Evolutionary conservation across 2,113 vertebrate species (phyloP).

Genomic region (Leptocoma aspasia): DNA sequence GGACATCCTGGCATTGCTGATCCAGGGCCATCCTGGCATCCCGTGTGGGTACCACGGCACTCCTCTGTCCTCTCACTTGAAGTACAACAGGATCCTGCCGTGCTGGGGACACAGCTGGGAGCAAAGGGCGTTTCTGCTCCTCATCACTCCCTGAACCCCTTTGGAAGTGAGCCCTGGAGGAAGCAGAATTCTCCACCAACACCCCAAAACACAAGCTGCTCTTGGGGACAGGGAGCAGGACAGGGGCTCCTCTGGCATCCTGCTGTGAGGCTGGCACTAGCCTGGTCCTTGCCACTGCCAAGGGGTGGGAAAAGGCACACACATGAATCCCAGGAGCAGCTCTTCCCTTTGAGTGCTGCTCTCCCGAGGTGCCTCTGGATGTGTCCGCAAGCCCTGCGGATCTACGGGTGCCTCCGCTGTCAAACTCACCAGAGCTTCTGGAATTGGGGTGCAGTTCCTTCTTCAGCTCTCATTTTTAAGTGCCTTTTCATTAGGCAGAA

Average conservation of each 20-base stretch:
- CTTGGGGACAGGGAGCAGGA: background rate
- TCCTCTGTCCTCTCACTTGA: background rate
- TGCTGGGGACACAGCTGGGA: background rate
- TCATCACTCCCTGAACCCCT: background rate
- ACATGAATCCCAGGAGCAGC: background rate
- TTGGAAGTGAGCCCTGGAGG: background rate
- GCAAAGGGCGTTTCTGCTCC: background rate
- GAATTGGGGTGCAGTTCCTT: background rate
- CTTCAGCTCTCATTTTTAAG: background rate
- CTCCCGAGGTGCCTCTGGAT: background rate
- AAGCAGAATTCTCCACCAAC: background rate
- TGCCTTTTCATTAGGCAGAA: background rate
- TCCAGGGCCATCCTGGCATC: background rate
- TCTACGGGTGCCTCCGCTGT: fast-evolving
- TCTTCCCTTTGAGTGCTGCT: background rate
- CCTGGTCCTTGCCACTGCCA: background rate
- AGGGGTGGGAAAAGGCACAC: background rate
- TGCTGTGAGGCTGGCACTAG: background rate
- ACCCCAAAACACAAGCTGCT: background rate
- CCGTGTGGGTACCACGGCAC: background rate
- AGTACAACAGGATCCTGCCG: fast-evolving
- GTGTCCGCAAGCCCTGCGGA: fast-evolving
- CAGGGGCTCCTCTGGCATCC: background rate
- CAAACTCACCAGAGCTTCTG: background rate
- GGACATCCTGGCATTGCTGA: background rate